Base-by-base conservation (phyloP, 1,140 invertebrate genomes). In the Micrasema minimum region DNA sequence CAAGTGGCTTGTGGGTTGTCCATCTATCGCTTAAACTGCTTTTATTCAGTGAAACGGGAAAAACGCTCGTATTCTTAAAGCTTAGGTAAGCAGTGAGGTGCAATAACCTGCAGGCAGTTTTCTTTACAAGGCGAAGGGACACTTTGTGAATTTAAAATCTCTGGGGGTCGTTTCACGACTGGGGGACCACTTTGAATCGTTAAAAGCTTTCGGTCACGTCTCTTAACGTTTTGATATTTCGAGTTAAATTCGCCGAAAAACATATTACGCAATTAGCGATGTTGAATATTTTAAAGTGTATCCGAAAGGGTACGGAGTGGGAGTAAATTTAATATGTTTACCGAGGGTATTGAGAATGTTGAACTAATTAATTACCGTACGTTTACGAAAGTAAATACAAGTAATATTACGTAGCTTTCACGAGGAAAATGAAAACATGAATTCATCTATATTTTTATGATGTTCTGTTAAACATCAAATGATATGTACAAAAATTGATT, bases 21-120 rank as follows among this genome's bases (percentile, higher is more conserved):
- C 7, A 31, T 4, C 26, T 31, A 31, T 31, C 7, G 26, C 26
- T 4, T 31, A 31, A 7, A 2, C 2, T 31, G 26, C 3, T 31
- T n/a, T 7, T 72, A 69, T 75, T 75, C 72, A 70, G 74, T 59
- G 74, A 75, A 31, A 31, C 26, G 3, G 26, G 2, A 7, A 72
- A 75, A 72, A 75, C 70, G 74, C 69, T 75, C 61, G 70, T 72
- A 75, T 72, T 72, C 74, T 75, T 72, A 51, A 31, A 66, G 51
- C 64, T 68, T 50, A 71, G 68, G 72, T 71, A 74, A 67, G 72
- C 65, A 41, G 35, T 55, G 46, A 38, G 31, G 61, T 51, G 53
- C 66, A 68, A 68, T 51, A 66, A 66, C 64, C 64, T 64, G 45
- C 22, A 18, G 45, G 37, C 38, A 12, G 10, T 38, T 16, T 45